Conservation (phyloP, 2,797 vertebrate species). For the Potorous gilbertii region DNA sequence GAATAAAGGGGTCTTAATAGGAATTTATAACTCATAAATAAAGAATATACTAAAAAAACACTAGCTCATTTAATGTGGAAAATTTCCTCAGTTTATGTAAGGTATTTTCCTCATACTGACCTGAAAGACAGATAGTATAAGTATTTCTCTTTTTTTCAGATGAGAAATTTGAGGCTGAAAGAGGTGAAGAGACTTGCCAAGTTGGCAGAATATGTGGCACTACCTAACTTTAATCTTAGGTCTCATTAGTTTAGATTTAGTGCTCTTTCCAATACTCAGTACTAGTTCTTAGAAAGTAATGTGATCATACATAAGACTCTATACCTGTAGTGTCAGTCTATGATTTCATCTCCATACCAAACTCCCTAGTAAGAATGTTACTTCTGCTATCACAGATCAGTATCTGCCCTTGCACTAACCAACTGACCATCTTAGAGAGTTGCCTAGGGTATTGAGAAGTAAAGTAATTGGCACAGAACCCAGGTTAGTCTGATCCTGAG, state of each 20-base stretch:
- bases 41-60: background rate
- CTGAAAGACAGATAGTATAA: background rate
- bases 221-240: background rate
- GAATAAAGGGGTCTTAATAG: background rate
- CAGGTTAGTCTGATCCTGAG: too few species aligned
- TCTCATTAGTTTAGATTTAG: background rate
- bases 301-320: background rate
- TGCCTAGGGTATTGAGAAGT: too few species aligned
- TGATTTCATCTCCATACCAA: background rate
- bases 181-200: background rate
- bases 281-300: background rate
- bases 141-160: background rate
- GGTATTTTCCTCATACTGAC: background rate
- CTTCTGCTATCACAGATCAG: background rate
- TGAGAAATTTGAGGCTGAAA: background rate
- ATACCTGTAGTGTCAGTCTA: background rate
- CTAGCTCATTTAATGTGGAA: background rate
- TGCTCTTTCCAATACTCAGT: background rate
- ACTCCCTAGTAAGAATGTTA: background rate
- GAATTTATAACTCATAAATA: background rate
- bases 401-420: too few species aligned
- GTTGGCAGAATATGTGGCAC: background rate
- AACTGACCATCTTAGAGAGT: too few species aligned
- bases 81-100: background rate
- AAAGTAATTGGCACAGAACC: too few species aligned